Evolutionary conservation across 2,113 vertebrate species (phyloP), one percentile per base, ranked within the genome.

Genomic region (Epinephelus cyanopodus): DNA sequence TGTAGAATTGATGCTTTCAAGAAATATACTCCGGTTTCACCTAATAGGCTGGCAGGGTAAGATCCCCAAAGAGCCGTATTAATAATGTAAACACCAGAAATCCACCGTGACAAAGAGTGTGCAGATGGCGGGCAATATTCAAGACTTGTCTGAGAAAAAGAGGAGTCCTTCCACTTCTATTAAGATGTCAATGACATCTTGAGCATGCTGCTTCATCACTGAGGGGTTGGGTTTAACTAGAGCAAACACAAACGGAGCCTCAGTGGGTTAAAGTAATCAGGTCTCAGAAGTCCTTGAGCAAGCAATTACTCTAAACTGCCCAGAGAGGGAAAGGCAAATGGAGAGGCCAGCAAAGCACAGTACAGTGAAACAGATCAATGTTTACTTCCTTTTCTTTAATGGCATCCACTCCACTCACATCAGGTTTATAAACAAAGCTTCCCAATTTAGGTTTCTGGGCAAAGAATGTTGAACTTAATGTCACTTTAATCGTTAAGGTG

Each of bases 351-450:
- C 84, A 56, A 72, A 88, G 23, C 75, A 72, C 47, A 77, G 77
- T 67, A 66, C 69, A 84, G 84, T 5, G 47, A 80, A 91, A 84
- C 84, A 74, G 87, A 94, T 91, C 86, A 82, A 92, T 91, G 82
- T 47, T 58, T 45, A 1, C 77, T 79, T 83, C 72, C 73, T 33
- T 56, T 10, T n/a, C 66, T 74, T 72, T 82, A 83, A 87, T 81
- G 63, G 63, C 56, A 67, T 64, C 63, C 50, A 57, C 79, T 76
- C 61, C 65, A 66, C 77, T 63, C 50, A 11, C 23, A 29, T 56
- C 60, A 54, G 29, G 14, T 53, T 66, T 48, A 53, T 21, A 62
- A 75, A 74, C 17, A 69, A 2, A 17, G 25, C 21, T 58, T 53
- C 53, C 4, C 6, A 67, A 47, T 37, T 1, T n/a, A 27, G 21